Conservation (phyloP, 1,140 invertebrate genomes). For the Ips typographus region DNA sequence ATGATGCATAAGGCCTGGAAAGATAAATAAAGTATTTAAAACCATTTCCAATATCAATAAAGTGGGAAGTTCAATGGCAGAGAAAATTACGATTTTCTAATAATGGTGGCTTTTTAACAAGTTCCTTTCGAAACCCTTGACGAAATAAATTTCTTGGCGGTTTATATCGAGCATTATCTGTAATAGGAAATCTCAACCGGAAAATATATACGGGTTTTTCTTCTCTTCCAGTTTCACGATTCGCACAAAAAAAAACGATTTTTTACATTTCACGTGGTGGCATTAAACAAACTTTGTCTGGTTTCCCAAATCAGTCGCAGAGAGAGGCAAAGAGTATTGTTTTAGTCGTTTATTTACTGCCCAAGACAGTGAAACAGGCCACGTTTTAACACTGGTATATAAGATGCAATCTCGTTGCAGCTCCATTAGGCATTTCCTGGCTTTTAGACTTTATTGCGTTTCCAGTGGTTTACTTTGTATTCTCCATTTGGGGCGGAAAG, state of each 20-base stretch:
- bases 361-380: background rate
- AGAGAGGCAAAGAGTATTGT: background rate
- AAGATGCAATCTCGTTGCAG: constrained; percentile 11
- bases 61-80: constrained; percentile 32
- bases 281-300: too few species aligned
- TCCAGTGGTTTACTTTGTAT: constrained; percentile 12
- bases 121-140: constrained; percentile 20
- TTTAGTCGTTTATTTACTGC: background rate
- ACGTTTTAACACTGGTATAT: background rate
- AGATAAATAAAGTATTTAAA: constrained; percentile 34
- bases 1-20: constrained; percentile 22
- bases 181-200: constrained; percentile 32
- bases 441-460: constrained; percentile 11
- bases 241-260: too few species aligned
- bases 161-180: constrained; percentile 30
- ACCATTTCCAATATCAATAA: constrained; percentile 27
- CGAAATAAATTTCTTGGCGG: constrained; percentile 28
- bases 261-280: too few species aligned
- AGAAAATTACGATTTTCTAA: constrained; percentile 37
- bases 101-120: constrained; percentile 37
- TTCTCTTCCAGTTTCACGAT: background rate
- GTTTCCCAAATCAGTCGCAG: background rate
- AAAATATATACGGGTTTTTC: constrained; percentile 23
- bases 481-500: constrained; percentile 10
- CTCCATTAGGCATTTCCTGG: constrained; percentile 14